A percentile compares a stretch with the other conserved stretches of the same genome.
These are phyloP conservation scores for Lytechinus pictus DNA, from an alignment of 35 echinoderm and acorn worm species.

Conservation along the genomic window DNA sequence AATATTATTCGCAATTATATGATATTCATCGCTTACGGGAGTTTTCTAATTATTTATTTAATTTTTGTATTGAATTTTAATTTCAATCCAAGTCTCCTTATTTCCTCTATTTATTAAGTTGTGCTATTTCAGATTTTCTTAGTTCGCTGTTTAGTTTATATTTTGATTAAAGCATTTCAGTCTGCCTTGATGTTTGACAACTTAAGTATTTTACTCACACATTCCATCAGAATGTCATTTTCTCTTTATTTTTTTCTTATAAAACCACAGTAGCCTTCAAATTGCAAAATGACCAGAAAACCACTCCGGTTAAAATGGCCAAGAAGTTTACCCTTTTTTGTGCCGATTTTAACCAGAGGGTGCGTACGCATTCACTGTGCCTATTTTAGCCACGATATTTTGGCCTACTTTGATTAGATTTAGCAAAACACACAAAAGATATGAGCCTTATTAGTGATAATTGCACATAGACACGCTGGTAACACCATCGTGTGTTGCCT, in stretches of 20 bases:
- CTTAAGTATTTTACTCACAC: neutral
- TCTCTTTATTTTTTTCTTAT: neutral
- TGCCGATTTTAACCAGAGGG: neutral
- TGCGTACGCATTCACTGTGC: conserved; percentile 48
- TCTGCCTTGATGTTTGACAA: neutral
- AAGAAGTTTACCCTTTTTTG: neutral
- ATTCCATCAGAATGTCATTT: conserved; percentile 23
- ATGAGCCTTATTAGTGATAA: conserved; percentile 36
- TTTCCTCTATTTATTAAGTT: neutral
- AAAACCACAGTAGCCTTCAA: conserved; percentile 35
- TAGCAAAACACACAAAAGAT: neutral
- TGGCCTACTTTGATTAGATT: conserved; percentile 36
- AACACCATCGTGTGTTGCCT: neutral
- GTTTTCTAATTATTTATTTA: neutral
- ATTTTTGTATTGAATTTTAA: neutral
- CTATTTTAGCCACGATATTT: conserved; percentile 49
- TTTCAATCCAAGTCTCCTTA: neutral
- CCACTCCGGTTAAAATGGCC: neutral
- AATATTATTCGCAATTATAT: neutral
- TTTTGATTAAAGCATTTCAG: neutral
- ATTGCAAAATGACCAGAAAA: neutral
- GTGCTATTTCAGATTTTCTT: neutral
- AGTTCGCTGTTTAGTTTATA: neutral
- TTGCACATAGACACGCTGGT: neutral
- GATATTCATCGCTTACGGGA: neutral